Percentiles rank a stretch among this genome's conserved stretches.
Evolutionary conservation across 2,888 invertebrate species (phyloP).

Genomic region (Serrognathus titanus): DNA sequence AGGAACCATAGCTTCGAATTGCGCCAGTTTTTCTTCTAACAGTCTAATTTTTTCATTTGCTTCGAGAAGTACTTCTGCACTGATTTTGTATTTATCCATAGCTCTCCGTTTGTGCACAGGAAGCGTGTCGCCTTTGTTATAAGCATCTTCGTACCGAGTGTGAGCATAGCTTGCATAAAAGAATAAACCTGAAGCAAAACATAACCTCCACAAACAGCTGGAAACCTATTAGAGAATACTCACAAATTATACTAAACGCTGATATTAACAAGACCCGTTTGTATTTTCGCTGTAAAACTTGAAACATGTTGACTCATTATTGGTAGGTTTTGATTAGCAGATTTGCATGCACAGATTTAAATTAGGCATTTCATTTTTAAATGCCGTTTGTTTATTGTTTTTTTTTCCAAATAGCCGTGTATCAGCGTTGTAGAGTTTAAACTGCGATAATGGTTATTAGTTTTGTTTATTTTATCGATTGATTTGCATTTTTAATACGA

Average conservation of each 20-base stretch:
- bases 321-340: not conserved
- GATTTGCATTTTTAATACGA: no score
- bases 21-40: conserved; percentile 68
- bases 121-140: not conserved
- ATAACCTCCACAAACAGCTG: conserved; percentile 15
- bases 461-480: no score
- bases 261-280: conserved; percentile 28
- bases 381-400: no score
- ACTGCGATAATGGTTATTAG: no score
- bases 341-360: no score
- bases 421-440: no score
- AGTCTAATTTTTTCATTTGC: conserved; percentile 63
- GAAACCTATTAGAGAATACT: conserved; percentile 13
- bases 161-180: conserved; percentile 18
- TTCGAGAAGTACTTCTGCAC: conserved; percentile 49
- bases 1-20: conserved; percentile 69
- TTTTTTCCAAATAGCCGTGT: no score
- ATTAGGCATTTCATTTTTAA: no score
- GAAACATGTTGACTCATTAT: conserved; percentile 27
- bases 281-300: conserved; percentile 28
- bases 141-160: not conserved
- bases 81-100: not conserved
- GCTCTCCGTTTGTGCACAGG: not conserved
- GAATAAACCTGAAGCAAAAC: conserved; percentile 19
- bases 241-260: conserved; percentile 25